Evolutionary conservation across 2,797 vertebrate species (phyloP).

Genomic region (Petrocephalus schoutedeni): DNA sequence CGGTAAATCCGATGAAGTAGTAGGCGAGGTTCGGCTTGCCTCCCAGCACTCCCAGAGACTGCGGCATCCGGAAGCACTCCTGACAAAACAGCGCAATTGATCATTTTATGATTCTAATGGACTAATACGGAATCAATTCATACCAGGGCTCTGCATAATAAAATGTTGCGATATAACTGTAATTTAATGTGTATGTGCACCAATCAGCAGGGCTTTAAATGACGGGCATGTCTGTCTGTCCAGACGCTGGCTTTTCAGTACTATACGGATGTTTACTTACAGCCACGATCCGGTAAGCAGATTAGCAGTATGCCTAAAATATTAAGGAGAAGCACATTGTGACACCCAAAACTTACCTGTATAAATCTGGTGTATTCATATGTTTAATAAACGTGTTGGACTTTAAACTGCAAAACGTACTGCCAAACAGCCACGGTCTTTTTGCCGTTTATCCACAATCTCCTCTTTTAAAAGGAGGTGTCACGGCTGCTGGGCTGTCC

Average conservation of each 20-base stretch:
- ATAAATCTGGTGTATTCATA: not conserved
- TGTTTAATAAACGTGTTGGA: not conserved
- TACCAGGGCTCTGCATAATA: not conserved
- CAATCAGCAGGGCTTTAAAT: not conserved
- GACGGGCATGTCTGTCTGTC: not conserved
- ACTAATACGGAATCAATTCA: not conserved
- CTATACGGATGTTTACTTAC: not conserved
- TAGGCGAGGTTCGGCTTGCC: conserved; percentile 85
- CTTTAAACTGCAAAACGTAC: not conserved
- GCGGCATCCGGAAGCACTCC: conserved; percentile 88
- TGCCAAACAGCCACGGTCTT: not conserved
- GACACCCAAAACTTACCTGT: not conserved
- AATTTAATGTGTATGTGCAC: not conserved
- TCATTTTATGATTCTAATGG: not conserved
- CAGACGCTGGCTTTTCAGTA: not conserved
- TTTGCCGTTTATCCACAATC: not conserved
- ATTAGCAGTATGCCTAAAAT: not conserved
- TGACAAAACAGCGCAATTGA: conserved; percentile 30
- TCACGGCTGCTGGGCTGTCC: not conserved
- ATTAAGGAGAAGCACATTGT: not conserved
- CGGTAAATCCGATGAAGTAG: conserved; percentile 84
- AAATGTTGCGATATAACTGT: not conserved
- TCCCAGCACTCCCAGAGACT: conserved; percentile 80
- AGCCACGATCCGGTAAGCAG: not conserved
- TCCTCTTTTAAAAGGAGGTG: not conserved